These are phyloP conservation scores for Parnassius mnemosyne DNA, from an alignment of 2,888 invertebrate genomes.

Conservation along the genomic window DNA sequence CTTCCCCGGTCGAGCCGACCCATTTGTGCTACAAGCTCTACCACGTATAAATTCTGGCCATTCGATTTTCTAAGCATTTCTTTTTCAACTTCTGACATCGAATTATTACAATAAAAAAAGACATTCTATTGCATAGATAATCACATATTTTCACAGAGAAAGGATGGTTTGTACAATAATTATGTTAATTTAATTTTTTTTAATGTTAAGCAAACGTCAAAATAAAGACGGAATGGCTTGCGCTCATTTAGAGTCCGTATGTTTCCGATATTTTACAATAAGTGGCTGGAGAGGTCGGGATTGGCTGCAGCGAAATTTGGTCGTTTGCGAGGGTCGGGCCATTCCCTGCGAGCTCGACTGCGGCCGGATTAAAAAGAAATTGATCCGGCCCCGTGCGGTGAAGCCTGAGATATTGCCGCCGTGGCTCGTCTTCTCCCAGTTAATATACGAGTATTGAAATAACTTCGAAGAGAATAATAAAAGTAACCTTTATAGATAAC, in stretches of 20 bases:
- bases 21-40: no score
- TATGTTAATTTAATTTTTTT: no score
- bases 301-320: conserved; percentile 10
- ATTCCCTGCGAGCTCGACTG: conserved; percentile 6
- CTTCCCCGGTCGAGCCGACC: no score
- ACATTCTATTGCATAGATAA: no score
- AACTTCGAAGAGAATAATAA: background rate
- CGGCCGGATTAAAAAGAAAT: conserved; percentile 13
- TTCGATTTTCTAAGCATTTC: no score
- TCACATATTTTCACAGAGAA: no score
- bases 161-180: no score
- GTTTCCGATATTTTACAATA: conserved; percentile 7
- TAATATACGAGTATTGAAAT: conserved; percentile 3
- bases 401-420: background rate
- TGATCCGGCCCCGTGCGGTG: conserved; percentile 6
- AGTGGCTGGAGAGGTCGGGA: conserved; percentile 5
- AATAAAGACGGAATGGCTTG: background rate
- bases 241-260: background rate
- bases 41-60: no score
- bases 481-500: background rate
- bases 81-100: no score
- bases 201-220: no score
- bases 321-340: conserved; percentile 14
- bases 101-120: no score
- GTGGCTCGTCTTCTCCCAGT: background rate